Conservation (phyloP, 2,113 vertebrate species). For the Phalacrocorax aristotelis region DNA sequence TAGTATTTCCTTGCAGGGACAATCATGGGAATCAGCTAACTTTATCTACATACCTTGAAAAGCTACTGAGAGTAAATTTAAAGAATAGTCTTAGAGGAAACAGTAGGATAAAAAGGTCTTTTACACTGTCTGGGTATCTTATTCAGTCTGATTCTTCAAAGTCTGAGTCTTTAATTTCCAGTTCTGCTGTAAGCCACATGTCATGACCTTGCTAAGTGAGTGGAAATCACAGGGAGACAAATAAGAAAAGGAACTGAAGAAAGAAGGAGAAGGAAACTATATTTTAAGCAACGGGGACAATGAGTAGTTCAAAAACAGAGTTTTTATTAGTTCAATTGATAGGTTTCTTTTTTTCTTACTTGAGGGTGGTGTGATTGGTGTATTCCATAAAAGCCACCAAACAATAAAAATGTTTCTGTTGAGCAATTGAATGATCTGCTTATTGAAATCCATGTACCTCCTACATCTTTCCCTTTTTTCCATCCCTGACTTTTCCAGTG, state of each 20-base stretch:
- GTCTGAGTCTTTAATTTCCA: slow-evolving; percentile 22
- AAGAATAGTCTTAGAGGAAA: background rate
- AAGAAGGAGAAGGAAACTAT: background rate
- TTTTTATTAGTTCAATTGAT: background rate
- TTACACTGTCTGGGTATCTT: background rate
- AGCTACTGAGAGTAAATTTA: background rate
- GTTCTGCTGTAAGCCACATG: background rate
- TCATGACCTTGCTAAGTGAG: slow-evolving; percentile 27
- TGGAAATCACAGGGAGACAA: slow-evolving; percentile 24
- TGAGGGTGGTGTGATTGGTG: background rate
- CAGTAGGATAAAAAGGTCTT: background rate
- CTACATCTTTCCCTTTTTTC: background rate
- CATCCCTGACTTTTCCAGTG: background rate
- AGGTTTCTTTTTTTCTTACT: background rate
- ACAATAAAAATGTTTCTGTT: background rate
- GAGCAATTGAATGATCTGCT: background rate
- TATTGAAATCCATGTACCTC: background rate
- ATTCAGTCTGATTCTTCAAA: slow-evolving; percentile 27
- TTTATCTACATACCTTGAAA: background rate
- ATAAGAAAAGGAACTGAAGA: slow-evolving; percentile 16
- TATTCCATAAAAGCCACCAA: background rate
- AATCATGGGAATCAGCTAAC: background rate
- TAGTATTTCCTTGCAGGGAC: background rate
- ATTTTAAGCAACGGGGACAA: slow-evolving; percentile 4
- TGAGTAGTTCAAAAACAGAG: background rate